A percentile compares a stretch with the other conserved stretches of the same genome.
Evolutionary conservation across 2,888 invertebrate genomes (phyloP).

Genomic region (Diaphora mendica): DNA sequence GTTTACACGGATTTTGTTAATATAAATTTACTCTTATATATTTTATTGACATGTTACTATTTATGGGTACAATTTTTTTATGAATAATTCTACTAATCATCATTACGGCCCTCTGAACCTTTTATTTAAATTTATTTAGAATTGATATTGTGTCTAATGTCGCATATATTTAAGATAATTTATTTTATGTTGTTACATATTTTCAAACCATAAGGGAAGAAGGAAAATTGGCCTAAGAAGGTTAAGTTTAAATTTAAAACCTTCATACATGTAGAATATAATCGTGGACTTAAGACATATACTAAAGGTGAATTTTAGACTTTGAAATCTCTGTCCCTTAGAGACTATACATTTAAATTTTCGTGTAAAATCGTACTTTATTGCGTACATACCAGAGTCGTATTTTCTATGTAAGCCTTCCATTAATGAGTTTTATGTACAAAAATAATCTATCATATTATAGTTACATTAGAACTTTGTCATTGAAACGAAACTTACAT

Average conservation of each 20-base stretch:
- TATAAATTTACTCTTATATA: not conserved
- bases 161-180: too few relatives aligned
- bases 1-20: constrained; percentile 1
- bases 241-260: too few relatives aligned
- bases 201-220: too few relatives aligned
- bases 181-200: too few relatives aligned
- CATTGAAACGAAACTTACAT: not conserved
- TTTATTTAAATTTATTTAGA: too few relatives aligned
- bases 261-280: too few relatives aligned
- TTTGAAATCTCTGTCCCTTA: not conserved
- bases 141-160: too few relatives aligned
- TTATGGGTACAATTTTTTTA: not conserved
- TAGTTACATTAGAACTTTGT: not conserved
- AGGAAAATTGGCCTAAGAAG: too few relatives aligned
- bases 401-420: not conserved
- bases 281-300: too few relatives aligned
- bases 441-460: not conserved
- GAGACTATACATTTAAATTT: not conserved
- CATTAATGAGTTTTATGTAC: not conserved
- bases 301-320: not conserved
- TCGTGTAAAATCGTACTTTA: too few relatives aligned
- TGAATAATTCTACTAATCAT: not conserved
- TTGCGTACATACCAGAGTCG: not conserved
- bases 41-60: not conserved
- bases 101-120: not conserved